phyloP scores from a whole-genome alignment of 2,888 invertebrate species.

The Platycheirus albimanus region DNA sequence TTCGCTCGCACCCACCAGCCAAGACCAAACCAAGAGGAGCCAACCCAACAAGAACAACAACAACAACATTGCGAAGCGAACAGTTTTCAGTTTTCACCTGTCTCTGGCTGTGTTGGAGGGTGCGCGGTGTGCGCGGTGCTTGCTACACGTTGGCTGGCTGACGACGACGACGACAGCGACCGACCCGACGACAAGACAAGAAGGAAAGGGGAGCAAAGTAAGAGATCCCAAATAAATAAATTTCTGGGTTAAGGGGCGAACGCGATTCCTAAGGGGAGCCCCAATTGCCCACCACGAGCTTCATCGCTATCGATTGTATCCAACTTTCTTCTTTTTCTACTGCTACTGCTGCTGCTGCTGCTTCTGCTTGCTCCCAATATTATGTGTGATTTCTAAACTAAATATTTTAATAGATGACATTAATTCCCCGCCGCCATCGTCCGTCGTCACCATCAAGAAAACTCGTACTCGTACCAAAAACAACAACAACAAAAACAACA shows the following conservation, averaged over 20 bases:
- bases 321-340: constrained; percentile 63
- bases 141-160: too few relatives aligned
- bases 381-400: constrained; percentile 70
- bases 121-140: constrained; percentile 11
- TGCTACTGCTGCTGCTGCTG: too few relatives aligned
- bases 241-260: constrained; percentile 54
- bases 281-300: constrained; percentile 33
- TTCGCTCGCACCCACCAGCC: constrained; percentile 58
- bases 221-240: constrained; percentile 50
- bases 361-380: constrained; percentile 29
- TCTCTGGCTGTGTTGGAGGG: constrained; percentile 52
- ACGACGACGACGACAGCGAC: too few relatives aligned
- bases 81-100: constrained; percentile 79
- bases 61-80: too few relatives aligned
- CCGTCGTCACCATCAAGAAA: constrained; percentile 52
- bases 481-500: too few relatives aligned
- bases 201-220: too few relatives aligned
- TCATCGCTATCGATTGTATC: constrained; percentile 65
- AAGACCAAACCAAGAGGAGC: too few relatives aligned
- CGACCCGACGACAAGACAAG: too few relatives aligned
- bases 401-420: constrained; percentile 72
- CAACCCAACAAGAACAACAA: too few relatives aligned
- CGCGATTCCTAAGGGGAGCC: constrained; percentile 46
- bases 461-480: constrained; percentile 37
- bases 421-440: constrained; percentile 55